phyloP scores from a whole-genome alignment of 2,888 invertebrate species.

The Hypselothyrea guttata region DNA sequence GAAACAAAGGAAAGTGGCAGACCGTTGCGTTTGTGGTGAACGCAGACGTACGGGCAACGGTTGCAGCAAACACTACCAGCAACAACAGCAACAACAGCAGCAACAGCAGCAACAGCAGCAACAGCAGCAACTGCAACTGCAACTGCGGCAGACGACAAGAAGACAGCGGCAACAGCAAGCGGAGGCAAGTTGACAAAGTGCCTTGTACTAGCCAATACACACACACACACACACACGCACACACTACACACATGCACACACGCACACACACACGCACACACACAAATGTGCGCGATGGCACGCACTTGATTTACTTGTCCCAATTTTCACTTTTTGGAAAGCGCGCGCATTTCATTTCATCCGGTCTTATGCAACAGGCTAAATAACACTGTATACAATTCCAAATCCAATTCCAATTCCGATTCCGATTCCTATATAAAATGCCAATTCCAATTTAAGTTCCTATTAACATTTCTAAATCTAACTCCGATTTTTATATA shows the following conservation, averaged over 20 bases:
- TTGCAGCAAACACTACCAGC: constrained; percentile 11
- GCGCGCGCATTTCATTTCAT: constrained; percentile 31
- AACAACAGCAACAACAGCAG: constrained; percentile 13
- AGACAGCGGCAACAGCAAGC: constrained; percentile 44
- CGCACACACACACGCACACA: constrained; percentile 8
- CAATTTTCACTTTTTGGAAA: constrained; percentile 65
- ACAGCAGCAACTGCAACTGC: constrained; percentile 21
- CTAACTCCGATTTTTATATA: too few species aligned
- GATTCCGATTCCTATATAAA: too few species aligned
- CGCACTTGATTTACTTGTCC: constrained; percentile 48
- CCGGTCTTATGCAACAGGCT: constrained; percentile 39
- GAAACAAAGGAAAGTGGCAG: constrained; percentile 70
- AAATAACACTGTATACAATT: background rate
- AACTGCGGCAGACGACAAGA: constrained; percentile 23
- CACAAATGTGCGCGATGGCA: background rate
- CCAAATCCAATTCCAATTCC: background rate
- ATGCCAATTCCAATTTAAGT: background rate
- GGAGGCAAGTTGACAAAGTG: constrained; percentile 56
- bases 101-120: constrained; percentile 11
- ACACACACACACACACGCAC: constrained; percentile 8
- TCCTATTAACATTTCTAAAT: too few species aligned
- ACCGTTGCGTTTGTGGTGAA: constrained; percentile 51
- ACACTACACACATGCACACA: too few species aligned
- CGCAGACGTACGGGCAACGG: constrained; percentile 35
- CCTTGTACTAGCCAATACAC: constrained; percentile 25